A percentile compares a stretch with the other conserved stretches of the same genome.
Conservation (phyloP, 1,140 invertebrate genomes). For the Atta colombica region DNA sequence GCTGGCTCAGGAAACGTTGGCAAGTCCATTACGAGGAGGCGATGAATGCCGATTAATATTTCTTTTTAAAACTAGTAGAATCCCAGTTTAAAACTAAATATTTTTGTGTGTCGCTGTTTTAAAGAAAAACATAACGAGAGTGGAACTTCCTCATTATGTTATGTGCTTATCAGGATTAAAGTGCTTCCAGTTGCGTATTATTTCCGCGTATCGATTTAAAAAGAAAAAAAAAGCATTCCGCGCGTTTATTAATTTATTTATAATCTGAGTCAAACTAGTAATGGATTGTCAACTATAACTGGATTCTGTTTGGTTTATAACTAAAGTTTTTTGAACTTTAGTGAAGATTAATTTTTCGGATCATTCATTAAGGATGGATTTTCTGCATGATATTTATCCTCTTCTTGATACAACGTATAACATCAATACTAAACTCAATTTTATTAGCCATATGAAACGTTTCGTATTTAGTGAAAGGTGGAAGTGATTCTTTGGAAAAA, state of each 20-base stretch:
- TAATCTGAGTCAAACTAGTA: conserved; percentile 68
- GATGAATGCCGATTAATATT: conserved; percentile 64
- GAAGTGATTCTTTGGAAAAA: conserved; percentile 52
- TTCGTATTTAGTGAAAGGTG: conserved; percentile 55
- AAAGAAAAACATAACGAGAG: conserved; percentile 47
- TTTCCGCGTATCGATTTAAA: conserved; percentile 23
- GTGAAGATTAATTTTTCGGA: conserved; percentile 55
- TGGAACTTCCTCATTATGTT: conserved; percentile 45
- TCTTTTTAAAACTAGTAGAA: conserved; percentile 59
- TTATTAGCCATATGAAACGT: conserved; percentile 3
- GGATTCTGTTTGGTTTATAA: conserved; percentile 58
- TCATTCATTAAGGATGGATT: conserved; percentile 24
- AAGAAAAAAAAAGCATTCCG: conserved; percentile 30
- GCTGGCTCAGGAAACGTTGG: conserved; percentile 81
- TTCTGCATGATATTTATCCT: conserved; percentile 22
- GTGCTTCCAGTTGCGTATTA: conserved; percentile 57
- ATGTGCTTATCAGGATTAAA: conserved; percentile 63
- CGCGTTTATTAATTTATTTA: conserved; percentile 55
- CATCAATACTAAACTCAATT: conserved; percentile 34
- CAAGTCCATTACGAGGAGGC: conserved; percentile 79
- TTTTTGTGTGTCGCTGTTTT: conserved; percentile 60
- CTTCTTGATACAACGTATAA: conserved; percentile 10
- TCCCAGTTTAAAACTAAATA: conserved; percentile 57
- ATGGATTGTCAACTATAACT: conserved; percentile 71
- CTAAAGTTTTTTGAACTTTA: conserved; percentile 34